Percentiles rank a stretch among this genome's conserved stretches.
Conservation (phyloP, 30 jellyfish, hydroid and myxozoan genomes). For the Hydractinia symbiolongicarpus region DNA sequence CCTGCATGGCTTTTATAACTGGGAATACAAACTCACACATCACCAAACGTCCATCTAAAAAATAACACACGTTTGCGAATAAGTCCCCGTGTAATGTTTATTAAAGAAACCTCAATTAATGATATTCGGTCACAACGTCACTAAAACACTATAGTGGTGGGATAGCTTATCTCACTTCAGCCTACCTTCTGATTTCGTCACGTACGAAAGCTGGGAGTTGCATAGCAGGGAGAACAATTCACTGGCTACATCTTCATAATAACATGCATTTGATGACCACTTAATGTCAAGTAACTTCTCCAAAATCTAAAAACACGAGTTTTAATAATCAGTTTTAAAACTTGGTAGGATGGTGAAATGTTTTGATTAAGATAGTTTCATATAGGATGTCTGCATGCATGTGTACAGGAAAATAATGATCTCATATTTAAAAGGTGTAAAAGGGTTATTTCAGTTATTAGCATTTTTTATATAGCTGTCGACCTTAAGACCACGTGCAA, state of each 20-base stretch:
- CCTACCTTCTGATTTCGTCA: not conserved
- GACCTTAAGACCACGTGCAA: too few species aligned
- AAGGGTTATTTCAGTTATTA: too few species aligned
- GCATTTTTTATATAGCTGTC: too few species aligned
- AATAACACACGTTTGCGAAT: not conserved
- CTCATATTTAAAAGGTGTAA: too few species aligned
- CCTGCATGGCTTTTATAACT: conserved; percentile 13
- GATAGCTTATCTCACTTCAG: too few species aligned
- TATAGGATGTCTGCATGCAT: too few species aligned
- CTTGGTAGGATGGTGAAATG: not conserved
- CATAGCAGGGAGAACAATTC: conserved; percentile 24
- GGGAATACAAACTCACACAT: conserved; percentile 29
- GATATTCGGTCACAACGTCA: too few species aligned
- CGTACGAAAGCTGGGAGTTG: not conserved
- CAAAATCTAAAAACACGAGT: conserved; percentile 7
- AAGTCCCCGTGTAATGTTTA: too few species aligned
- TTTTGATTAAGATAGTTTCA: too few species aligned
- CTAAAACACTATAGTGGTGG: too few species aligned
- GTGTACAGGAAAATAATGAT: too few species aligned
- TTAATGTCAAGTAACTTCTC: conserved; percentile 9
- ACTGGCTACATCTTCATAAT: not conserved
- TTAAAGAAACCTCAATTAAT: too few species aligned
- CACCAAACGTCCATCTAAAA: not conserved
- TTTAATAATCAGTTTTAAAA: not conserved
- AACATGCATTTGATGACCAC: not conserved